Evolutionary conservation across 1,140 invertebrate genomes (phyloP), one percentile per base, ranked within the genome.

Genomic region (Periplaneta americana): DNA sequence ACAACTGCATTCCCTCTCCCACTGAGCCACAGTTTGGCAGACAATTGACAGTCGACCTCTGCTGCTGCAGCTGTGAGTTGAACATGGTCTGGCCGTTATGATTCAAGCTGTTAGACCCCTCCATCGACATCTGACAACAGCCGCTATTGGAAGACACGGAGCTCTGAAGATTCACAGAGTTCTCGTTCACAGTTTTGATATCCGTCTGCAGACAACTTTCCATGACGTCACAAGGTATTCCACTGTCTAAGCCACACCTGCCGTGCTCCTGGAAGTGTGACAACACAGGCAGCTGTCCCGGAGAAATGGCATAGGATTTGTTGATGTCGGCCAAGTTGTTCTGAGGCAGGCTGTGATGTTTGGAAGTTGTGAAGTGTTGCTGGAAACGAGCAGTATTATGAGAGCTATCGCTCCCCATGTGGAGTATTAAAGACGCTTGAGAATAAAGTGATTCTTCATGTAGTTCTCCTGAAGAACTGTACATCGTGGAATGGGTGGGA

Each of bases 181-280:
- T 66, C 10, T 57, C 34, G 15, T 39, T 80, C 57, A 74, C 66
- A 39, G 18, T n/a, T 74, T 80, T 80, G 28, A 48, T 28, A 13
- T 80, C 79, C 34, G 28, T 35, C n/a, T 34, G 79, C 0, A 74
- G 34, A 17, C 32, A 66, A 22, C 35, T 80, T 15, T 80, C 79
- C n/a, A 32, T 74, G n/a, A 74, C n/a, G n/a, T 74, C 79, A 48
- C 79, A 80, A 15, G 79, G 2, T 34, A 80, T 37, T 32, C 37
- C 32, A 4, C 32, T n/a, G 15, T 78, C 34, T 34, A 48, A 28
- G 33, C n/a, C 77, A 32, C 33, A 32, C 3, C 39, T 32, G 33
- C 31, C 35, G 28, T 78, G 79, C 31, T 80, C 79, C 34, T 80
- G 79, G 28, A 80, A 80, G 32, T 74, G 48, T 39, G 75, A 39